Evolutionary conservation across 2,797 vertebrate genomes (phyloP).

Genomic region (Lycodopsis pacificus): DNA sequence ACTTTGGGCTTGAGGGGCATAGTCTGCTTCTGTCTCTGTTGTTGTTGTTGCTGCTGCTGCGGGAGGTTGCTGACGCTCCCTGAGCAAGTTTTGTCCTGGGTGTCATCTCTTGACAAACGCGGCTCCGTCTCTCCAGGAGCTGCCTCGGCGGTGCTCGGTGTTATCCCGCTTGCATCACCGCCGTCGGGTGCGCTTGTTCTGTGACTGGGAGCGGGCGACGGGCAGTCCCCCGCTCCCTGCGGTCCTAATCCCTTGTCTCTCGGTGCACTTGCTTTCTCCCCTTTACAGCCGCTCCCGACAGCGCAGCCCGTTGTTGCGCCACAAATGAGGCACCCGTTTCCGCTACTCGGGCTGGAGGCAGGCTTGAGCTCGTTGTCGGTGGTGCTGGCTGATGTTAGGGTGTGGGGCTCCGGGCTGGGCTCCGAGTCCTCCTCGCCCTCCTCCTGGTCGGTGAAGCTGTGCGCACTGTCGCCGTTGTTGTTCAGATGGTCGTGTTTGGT

Average conservation of each 20-base stretch:
- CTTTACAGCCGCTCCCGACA: conserved; percentile 72
- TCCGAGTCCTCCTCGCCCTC: conserved; percentile 73
- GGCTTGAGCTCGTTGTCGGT: conserved; percentile 54
- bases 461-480: conserved; percentile 83
- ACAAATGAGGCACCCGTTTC: conserved; percentile 74
- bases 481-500: conserved; percentile 70
- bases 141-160: conserved; percentile 37
- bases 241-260: conserved; percentile 70
- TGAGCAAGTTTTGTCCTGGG: conserved; percentile 71
- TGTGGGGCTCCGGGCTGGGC: conserved; percentile 66
- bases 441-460: conserved; percentile 81
- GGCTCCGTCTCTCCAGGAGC: conserved; percentile 46
- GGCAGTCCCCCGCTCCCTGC: conserved; percentile 52
- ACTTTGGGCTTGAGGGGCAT: conserved; percentile 77
- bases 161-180: conserved; percentile 24
- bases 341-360: conserved; percentile 64
- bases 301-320: conserved; percentile 77
- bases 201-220: conserved; percentile 39
- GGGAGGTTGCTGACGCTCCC: conserved; percentile 58
- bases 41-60: conserved; percentile 9
- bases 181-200: conserved; percentile 36
- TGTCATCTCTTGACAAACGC: conserved; percentile 54
- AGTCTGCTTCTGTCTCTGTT: conserved; percentile 47
- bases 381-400: conserved; percentile 56
- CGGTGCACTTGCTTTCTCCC: conserved; percentile 79